Percentiles rank a stretch among this genome's conserved stretches.
Conservation (phyloP, 2,888 invertebrate genomes). For the Andrena flavipes region DNA sequence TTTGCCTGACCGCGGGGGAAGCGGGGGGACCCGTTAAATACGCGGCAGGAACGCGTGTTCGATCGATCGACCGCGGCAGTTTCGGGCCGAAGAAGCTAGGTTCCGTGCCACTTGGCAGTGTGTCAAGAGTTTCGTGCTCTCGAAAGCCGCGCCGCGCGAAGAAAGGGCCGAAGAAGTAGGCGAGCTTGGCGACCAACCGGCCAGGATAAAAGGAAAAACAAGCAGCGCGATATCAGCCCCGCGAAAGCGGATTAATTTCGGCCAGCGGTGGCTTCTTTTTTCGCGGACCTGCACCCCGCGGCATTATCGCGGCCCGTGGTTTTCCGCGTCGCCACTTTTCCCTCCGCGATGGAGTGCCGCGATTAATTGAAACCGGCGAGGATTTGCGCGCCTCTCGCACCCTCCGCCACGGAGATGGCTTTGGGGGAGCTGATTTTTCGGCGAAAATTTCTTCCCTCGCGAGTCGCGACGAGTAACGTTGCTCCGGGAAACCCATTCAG, state of each 20-base stretch:
- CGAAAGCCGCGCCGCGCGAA: conserved; percentile 49
- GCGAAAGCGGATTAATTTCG: conserved; percentile 47
- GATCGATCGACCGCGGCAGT: conserved; percentile 43
- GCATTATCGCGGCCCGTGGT: neutral
- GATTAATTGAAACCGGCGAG: conserved; percentile 8
- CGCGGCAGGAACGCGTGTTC: conserved; percentile 4
- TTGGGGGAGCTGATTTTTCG: neutral
- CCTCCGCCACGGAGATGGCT: neutral
- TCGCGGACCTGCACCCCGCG: neutral
- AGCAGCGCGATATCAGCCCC: conserved; percentile 25
- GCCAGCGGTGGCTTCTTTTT: neutral
- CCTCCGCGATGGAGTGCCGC: neutral
- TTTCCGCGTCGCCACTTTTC: neutral
- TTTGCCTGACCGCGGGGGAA: neutral
- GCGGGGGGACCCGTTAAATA: neutral
- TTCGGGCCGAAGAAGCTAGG: conserved; percentile 33
- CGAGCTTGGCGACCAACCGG: conserved; percentile 7
- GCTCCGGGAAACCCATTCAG: neutral
- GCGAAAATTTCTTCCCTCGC: neutral
- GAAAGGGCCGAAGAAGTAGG: conserved; percentile 47
- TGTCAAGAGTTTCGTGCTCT: conserved; percentile 73
- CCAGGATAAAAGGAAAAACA: conserved; percentile 40
- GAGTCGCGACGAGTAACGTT: neutral
- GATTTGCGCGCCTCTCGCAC: neutral
- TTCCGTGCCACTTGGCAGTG: conserved; percentile 73